Conservation (phyloP, 1,140 invertebrate species). For the Sitobion miscanthi region DNA sequence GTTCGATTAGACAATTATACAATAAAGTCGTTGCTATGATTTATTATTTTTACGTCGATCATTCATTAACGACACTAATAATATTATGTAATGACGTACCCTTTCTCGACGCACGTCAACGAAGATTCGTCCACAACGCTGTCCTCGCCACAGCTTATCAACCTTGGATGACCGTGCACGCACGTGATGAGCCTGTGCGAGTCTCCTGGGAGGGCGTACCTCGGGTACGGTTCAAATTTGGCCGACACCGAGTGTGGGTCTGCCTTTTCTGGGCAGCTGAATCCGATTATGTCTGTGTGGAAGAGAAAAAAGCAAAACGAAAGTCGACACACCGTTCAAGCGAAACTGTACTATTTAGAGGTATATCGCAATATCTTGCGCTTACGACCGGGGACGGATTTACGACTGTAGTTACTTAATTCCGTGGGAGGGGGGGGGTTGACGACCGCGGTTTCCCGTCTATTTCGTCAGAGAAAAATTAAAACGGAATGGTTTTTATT, state of each 20-base stretch:
- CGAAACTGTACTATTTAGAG: background rate
- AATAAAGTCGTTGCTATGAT: too few species aligned
- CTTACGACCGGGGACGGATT: background rate
- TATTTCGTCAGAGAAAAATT: too few species aligned
- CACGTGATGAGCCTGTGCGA: slow-evolving; percentile 85
- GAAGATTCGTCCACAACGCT: slow-evolving; percentile 83
- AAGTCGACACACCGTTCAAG: background rate
- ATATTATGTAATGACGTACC: slow-evolving; percentile 63
- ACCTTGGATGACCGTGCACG: slow-evolving; percentile 82
- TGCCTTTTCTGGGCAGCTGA: slow-evolving; percentile 70
- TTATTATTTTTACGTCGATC: background rate
- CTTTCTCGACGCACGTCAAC: slow-evolving; percentile 82
- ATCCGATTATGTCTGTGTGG: slow-evolving; percentile 75
- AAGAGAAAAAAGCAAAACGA: background rate
- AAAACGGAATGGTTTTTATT: background rate
- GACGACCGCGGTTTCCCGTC: too few species aligned
- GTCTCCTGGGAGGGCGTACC: slow-evolving; percentile 83
- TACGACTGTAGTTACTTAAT: background rate
- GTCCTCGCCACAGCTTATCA: slow-evolving; percentile 84
- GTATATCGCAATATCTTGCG: background rate
- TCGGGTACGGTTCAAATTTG: slow-evolving; percentile 88
- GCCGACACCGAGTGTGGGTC: slow-evolving; percentile 75
- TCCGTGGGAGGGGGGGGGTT: too few species aligned
- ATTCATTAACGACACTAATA: background rate
- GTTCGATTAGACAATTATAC: background rate